Conservation (phyloP, 2,113 vertebrate genomes). For the Talpa occidentalis region DNA sequence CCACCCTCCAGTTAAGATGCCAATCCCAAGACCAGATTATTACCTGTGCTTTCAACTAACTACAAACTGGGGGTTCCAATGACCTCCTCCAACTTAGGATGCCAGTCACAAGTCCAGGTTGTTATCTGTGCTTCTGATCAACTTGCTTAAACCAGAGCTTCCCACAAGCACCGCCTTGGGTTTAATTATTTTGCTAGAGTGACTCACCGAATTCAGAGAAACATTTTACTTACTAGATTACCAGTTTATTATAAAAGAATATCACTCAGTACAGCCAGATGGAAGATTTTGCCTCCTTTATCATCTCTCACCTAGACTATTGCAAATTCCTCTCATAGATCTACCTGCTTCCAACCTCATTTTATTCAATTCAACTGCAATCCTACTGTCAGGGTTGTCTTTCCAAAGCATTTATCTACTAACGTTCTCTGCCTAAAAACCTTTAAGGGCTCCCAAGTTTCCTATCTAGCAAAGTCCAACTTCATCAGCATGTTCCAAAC, state of each 20-base stretch:
- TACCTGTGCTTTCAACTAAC: too few relatives aligned
- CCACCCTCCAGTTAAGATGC: too few relatives aligned
- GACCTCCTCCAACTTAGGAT: too few relatives aligned
- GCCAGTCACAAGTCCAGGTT: too few relatives aligned
- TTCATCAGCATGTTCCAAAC: neutral
- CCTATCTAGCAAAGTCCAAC: neutral
- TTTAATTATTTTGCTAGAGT: neutral
- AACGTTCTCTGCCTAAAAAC: neutral
- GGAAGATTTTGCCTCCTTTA: neutral
- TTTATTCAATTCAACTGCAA: slow-evolving; percentile 12
- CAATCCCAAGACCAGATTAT: too few relatives aligned
- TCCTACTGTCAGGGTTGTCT: neutral
- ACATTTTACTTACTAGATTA: neutral
- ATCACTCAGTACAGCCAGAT: neutral
- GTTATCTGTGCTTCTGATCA: too few relatives aligned
- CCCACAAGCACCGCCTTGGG: too few relatives aligned
- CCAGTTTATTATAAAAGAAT: neutral
- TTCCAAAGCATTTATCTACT: slow-evolving; percentile 12
- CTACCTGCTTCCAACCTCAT: neutral
- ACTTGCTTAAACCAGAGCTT: too few relatives aligned
- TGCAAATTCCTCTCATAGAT: neutral
- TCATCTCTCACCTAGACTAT: neutral
- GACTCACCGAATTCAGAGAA: neutral
- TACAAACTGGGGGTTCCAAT: too few relatives aligned
- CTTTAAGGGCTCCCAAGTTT: neutral